These are phyloP conservation scores for Novumbra hubbsi DNA, from an alignment of 2,797 vertebrate genomes.

Conservation along the genomic window DNA sequence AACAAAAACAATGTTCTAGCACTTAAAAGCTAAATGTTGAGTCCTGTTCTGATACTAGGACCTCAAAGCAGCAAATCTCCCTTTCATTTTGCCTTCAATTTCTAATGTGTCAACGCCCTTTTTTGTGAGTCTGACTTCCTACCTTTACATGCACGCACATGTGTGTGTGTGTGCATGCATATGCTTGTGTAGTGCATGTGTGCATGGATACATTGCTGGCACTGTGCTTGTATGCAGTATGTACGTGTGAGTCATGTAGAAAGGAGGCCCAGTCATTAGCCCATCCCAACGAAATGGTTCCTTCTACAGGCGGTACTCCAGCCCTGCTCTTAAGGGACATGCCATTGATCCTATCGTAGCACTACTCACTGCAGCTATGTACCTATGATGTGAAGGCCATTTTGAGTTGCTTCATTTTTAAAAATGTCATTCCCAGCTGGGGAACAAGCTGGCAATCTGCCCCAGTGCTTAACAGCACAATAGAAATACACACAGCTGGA, in stretches of 20 bases:
- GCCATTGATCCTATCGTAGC: background rate
- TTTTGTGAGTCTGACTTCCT: slow-evolving; percentile 7
- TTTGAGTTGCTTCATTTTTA: too few species aligned
- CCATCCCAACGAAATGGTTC: slow-evolving; percentile 49
- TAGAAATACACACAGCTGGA: too few species aligned
- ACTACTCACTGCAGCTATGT: background rate
- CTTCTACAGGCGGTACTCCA: slow-evolving; percentile 18
- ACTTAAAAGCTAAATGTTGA: background rate
- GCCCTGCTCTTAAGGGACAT: background rate
- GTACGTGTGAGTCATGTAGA: slow-evolving; percentile 41
- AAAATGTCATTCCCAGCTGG: too few species aligned
- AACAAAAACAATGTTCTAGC: background rate
- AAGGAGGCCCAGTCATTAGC: slow-evolving; percentile 64
- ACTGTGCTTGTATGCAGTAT: slow-evolving; percentile 11
- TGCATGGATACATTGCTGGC: background rate
- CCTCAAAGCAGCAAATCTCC: background rate
- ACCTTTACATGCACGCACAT: slow-evolving; percentile 15
- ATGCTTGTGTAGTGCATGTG: slow-evolving; percentile 30
- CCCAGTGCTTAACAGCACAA: too few species aligned
- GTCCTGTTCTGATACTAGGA: background rate
- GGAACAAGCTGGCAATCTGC: too few species aligned
- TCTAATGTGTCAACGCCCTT: slow-evolving; percentile 32
- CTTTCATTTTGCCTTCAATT: slow-evolving; percentile 12
- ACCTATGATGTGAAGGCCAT: background rate
- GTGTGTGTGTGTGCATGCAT: slow-evolving; percentile 26